A percentile compares a stretch with the other conserved stretches of the same genome.
Evolutionary conservation across 2,797 vertebrate species (phyloP).

Genomic region (Sebastes trivittatus): DNA sequence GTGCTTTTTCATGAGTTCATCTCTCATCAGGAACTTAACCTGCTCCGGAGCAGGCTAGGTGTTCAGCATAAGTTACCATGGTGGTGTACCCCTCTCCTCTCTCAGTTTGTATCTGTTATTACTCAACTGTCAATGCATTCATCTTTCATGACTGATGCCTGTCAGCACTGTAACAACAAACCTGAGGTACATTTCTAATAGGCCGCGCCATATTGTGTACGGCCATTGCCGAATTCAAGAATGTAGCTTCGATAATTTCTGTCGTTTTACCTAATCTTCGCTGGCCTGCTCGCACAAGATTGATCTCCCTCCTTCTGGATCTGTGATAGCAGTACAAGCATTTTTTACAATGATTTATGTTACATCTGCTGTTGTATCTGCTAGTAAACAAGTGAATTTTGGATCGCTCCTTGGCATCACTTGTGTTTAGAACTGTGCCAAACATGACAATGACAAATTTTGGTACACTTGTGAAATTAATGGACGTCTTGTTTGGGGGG

Average conservation of each 20-base stretch:
- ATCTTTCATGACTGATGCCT: constrained; percentile 21
- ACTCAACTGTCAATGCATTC: constrained; percentile 1
- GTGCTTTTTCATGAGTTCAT: too few species aligned
- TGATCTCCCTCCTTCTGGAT: constrained; percentile 43
- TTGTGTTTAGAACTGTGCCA: constrained; percentile 12
- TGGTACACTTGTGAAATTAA: constrained; percentile 25
- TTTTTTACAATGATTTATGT: constrained; percentile 49
- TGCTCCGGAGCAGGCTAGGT: too few species aligned
- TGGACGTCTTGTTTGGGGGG: constrained; percentile 15
- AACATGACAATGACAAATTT: constrained; percentile 40
- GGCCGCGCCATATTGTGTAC: background rate
- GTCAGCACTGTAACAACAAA: constrained; percentile 21
- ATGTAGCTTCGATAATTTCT: background rate
- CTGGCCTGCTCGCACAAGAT: constrained; percentile 19
- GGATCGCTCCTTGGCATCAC: constrained; percentile 7
- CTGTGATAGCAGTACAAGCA: constrained; percentile 7
- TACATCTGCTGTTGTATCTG: constrained; percentile 26
- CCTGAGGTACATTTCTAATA: constrained; percentile 1
- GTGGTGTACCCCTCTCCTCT: background rate
- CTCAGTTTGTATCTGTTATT: background rate
- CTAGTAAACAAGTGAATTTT: constrained; percentile 46
- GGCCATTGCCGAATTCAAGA: constrained; percentile 8
- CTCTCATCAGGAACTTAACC: too few species aligned
- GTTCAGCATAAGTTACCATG: too few species aligned
- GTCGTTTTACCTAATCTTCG: constrained; percentile 22